phyloP scores from a whole-genome alignment of 2,113 vertebrate species.

The Passer domesticus region DNA sequence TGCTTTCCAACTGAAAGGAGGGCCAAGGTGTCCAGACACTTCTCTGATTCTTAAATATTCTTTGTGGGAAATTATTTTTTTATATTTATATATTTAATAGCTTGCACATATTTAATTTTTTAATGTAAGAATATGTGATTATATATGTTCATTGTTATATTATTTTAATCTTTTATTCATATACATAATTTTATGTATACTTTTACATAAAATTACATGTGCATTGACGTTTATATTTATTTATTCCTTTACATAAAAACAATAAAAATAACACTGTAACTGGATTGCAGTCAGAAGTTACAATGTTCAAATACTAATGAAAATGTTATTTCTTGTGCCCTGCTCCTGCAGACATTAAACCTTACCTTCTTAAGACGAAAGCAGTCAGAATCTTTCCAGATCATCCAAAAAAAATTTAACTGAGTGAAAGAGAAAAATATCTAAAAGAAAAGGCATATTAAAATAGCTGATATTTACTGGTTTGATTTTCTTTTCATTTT shows the following conservation, averaged over 20 bases:
- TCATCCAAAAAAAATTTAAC: background rate
- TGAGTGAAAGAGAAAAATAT: background rate
- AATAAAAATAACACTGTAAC: background rate
- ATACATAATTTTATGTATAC: background rate
- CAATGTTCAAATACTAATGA: background rate
- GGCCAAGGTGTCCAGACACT: background rate
- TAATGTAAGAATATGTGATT: background rate
- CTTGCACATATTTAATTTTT: background rate
- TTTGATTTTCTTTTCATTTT: background rate
- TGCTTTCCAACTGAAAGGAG: background rate
- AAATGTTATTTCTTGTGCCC: background rate
- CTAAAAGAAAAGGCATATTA: background rate
- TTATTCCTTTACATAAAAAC: background rate
- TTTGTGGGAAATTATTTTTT: background rate
- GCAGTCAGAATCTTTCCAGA: background rate
- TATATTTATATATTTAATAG: background rate
- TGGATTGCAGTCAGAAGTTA: background rate
- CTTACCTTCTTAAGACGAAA: background rate
- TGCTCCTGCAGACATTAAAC: background rate
- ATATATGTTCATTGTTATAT: background rate
- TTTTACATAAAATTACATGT: background rate
- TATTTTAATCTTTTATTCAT: background rate
- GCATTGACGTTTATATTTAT: background rate
- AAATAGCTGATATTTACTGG: background rate
- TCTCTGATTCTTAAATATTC: background rate